Evolutionary conservation across 2,113 vertebrate species (phyloP).

Genomic region (Microtus montanus): DNA sequence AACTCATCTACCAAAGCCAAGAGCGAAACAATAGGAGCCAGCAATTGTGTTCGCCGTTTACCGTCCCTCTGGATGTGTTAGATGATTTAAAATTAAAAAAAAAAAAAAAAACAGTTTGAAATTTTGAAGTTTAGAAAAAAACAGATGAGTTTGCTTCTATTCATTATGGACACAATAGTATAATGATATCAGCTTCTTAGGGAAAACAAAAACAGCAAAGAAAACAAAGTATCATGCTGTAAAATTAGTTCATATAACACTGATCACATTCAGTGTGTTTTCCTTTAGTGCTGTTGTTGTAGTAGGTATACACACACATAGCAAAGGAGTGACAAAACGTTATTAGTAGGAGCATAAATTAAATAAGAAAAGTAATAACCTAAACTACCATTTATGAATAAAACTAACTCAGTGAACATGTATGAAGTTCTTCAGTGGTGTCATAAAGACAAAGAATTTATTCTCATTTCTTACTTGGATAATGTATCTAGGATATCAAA

Average conservation of each 20-base stretch:
- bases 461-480: neutral
- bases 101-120: neutral
- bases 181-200: neutral
- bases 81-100: neutral
- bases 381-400: neutral
- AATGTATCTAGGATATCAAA: slow-evolving; percentile 42
- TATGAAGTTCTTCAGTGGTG: neutral
- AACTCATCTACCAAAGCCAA: neutral
- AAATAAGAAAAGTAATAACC: neutral
- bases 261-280: neutral
- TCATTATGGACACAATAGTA: neutral
- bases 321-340: neutral
- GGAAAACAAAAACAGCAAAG: neutral
- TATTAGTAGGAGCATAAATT: neutral
- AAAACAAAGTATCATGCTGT: neutral
- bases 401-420: neutral
- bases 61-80: neutral
- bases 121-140: neutral
- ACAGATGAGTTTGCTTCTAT: neutral
- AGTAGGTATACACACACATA: neutral
- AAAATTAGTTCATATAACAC: neutral
- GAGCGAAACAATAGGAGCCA: neutral
- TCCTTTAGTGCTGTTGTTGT: neutral
- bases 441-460: neutral
- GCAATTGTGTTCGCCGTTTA: neutral